These are phyloP conservation scores for Gibbula magus DNA, from an alignment of 2,888 invertebrate genomes.

Conservation along the genomic window DNA sequence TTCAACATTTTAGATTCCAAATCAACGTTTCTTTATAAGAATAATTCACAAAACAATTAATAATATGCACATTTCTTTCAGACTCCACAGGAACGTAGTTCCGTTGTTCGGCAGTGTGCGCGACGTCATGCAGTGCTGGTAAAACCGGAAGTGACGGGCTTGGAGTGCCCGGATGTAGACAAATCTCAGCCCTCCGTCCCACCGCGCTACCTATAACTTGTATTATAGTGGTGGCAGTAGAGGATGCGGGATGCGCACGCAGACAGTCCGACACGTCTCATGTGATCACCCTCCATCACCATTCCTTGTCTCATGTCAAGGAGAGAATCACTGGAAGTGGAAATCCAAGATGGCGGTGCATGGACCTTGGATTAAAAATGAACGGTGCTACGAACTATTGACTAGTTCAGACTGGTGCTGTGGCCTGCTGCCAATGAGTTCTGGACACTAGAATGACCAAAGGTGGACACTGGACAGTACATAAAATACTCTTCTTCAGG, in stretches of 20 bases:
- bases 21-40: no score
- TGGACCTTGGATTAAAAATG: background rate
- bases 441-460: slow-evolving; percentile 6
- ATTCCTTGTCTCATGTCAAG: no score
- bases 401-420: background rate
- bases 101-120: slow-evolving; percentile 35
- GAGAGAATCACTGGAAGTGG: background rate
- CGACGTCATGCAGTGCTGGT: slow-evolving; percentile 16
- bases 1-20: no score
- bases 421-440: background rate
- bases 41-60: no score
- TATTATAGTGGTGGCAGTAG: background rate
- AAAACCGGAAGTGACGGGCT: background rate
- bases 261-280: background rate
- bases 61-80: background rate
- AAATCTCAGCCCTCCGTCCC: background rate
- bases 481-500: background rate
- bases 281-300: no score
- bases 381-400: slow-evolving; percentile 8
- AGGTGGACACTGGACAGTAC: background rate
- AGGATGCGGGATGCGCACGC: background rate
- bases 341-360: background rate
- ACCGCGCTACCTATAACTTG: background rate
- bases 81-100: slow-evolving; percentile 35
- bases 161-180: background rate